A percentile compares a stretch with the other conserved stretches of the same genome.
Evolutionary conservation across 2,888 invertebrate species (phyloP).

Genomic region (Charanyca ferruginea): DNA sequence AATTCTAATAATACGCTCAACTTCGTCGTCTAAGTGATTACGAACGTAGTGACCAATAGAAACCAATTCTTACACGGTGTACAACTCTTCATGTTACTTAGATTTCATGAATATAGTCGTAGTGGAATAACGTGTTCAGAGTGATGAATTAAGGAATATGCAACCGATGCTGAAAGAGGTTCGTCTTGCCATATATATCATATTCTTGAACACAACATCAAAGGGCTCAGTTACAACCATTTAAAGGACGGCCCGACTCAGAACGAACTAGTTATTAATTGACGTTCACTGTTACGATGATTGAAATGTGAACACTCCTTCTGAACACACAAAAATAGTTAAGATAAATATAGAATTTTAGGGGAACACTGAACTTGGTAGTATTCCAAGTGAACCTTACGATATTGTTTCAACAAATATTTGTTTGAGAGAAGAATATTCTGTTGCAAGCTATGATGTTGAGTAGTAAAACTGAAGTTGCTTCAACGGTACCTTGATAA

Average conservation of each 20-base stretch:
- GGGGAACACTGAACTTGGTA: conserved; percentile 63
- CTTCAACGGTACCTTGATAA: conserved; percentile 82
- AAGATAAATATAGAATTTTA: conserved; percentile 64
- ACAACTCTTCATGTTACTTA: neutral
- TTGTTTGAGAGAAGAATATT: conserved; percentile 49
- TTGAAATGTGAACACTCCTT: conserved; percentile 79
- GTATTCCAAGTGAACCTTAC: conserved; percentile 38
- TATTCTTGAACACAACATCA: conserved; percentile 75
- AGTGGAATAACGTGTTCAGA: conserved; percentile 62
- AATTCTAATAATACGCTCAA: conserved; percentile 18
- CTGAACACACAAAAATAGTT: conserved; percentile 70
- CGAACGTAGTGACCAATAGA: conserved; percentile 14
- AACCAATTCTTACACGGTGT: conserved; percentile 13
- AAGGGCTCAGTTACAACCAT: conserved; percentile 72
- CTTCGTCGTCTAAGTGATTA: neutral
- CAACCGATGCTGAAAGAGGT: conserved; percentile 64
- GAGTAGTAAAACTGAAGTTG: conserved; percentile 77
- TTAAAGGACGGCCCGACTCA: conserved; percentile 67
- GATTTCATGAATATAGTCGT: conserved; percentile 6
- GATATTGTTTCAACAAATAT: conserved; percentile 44
- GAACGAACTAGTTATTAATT: conserved; percentile 76
- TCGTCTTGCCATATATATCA: conserved; percentile 74
- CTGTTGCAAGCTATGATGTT: conserved; percentile 49
- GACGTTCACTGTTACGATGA: conserved; percentile 75
- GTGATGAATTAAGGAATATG: conserved; percentile 66